phyloP scores from a whole-genome alignment of 2,888 invertebrate genomes.

The Ennomos erosarius region DNA sequence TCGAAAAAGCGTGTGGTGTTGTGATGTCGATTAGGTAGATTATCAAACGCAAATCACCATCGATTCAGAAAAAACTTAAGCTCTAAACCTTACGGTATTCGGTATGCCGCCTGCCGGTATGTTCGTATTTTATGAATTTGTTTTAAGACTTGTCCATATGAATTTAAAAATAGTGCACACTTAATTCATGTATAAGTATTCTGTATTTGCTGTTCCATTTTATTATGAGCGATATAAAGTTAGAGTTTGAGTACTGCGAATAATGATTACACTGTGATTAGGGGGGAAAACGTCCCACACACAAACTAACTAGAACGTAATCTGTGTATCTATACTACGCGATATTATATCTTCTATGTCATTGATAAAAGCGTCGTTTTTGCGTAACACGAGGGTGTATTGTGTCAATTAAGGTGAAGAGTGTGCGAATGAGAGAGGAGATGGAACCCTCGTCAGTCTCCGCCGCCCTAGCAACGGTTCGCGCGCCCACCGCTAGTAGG shows the following conservation, averaged over 20 bases:
- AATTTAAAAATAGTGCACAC: no score
- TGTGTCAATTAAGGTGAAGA: constrained; percentile 63
- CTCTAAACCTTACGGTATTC: no score
- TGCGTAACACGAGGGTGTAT: constrained; percentile 65
- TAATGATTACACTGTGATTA: constrained; percentile 9
- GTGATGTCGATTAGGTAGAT: no score
- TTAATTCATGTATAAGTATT: no score
- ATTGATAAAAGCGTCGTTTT: constrained; percentile 82
- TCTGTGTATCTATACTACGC: constrained; percentile 41
- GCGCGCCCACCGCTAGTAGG: constrained; percentile 74
- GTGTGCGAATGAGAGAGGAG: constrained; percentile 68
- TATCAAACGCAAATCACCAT: no score
- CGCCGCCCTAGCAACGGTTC: constrained; percentile 67
- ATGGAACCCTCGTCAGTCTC: constrained; percentile 56
- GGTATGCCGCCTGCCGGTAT: no score
- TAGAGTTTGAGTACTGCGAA: constrained; percentile 10
- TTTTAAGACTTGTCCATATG: no score
- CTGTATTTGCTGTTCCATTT: no score
- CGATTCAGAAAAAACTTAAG: no score
- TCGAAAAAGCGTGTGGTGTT: no score
- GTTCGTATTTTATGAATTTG: no score
- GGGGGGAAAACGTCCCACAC: constrained; percentile 47
- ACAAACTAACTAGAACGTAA: constrained; percentile 39
- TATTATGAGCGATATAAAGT: no score
- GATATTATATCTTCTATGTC: constrained; percentile 74